Conservation (phyloP, 2,888 invertebrate genomes). For the Oscheius sp. region DNA sequence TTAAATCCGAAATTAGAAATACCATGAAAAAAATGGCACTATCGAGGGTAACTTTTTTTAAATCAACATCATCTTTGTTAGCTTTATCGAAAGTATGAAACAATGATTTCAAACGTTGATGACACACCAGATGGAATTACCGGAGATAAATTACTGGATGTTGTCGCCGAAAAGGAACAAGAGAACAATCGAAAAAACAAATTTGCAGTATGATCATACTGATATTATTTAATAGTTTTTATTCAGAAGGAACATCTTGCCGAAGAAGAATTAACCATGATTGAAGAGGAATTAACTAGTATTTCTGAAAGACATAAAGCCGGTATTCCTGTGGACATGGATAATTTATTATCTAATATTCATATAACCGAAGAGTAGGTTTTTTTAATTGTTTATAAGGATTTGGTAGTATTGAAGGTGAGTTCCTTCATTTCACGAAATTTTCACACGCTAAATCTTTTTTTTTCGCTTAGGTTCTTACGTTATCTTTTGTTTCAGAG, state of each 20-base stretch:
- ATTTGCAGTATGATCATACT: too few relatives aligned
- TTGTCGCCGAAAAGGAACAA: constrained; percentile 2
- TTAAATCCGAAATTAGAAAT: neutral
- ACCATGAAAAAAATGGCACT: neutral
- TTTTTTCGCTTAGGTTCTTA: neutral
- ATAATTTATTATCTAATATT: neutral
- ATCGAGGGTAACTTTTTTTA: constrained; percentile 5
- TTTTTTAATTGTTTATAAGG: neutral
- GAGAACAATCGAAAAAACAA: too few relatives aligned
- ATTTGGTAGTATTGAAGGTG: neutral
- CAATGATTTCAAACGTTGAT: neutral
- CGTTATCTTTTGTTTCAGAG: too few relatives aligned
- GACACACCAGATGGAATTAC: neutral
- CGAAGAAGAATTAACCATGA: neutral
- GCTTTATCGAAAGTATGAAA: constrained; percentile 21
- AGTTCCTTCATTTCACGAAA: too few relatives aligned
- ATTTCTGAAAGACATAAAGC: neutral
- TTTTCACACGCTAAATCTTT: too few relatives aligned
- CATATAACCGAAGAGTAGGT: neutral
- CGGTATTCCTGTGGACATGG: neutral
- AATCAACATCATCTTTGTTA: constrained; percentile 1
- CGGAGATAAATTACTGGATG: constrained; percentile 7
- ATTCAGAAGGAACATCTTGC: neutral
- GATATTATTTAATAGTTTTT: neutral
- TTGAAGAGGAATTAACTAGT: neutral